These are phyloP conservation scores for Dendrocopos noguchii DNA, from an alignment of 2,113 vertebrate genomes.

Conservation along the genomic window DNA sequence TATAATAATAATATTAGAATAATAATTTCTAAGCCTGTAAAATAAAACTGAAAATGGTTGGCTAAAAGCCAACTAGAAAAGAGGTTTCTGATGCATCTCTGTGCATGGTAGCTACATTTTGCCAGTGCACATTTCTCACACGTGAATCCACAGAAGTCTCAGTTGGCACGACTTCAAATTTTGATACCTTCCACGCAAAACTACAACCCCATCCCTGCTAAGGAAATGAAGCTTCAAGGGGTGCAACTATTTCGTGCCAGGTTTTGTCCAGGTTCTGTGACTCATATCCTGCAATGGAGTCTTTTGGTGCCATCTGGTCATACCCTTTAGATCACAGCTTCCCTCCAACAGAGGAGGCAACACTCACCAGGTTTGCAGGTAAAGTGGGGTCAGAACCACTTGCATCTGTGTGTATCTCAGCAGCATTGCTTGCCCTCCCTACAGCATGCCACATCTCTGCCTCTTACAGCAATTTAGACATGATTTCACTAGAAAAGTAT, in stretches of 20 bases:
- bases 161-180: not conserved
- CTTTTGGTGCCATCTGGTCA: conserved; percentile 23
- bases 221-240: conserved; percentile 52
- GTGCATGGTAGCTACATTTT: rapidly evolving
- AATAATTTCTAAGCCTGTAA: not conserved
- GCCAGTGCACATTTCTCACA: not conserved
- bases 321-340: not conserved
- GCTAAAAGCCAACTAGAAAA: not conserved
- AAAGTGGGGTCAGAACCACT: not conserved
- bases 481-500: not conserved
- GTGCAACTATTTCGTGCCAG: not conserved
- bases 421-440: not conserved
- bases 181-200: not conserved
- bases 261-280: not conserved
- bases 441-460: not conserved
- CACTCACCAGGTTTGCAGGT: not conserved
- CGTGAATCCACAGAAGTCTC: not conserved
- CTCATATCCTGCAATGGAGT: not conserved
- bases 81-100: not conserved
- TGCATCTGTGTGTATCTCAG: not conserved
- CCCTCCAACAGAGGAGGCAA: not conserved
- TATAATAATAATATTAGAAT: not conserved
- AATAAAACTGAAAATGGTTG: not conserved
- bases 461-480: not conserved
- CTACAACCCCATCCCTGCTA: not conserved